Conservation (phyloP, 2,797 vertebrate genomes). For the Falco columbarius region DNA sequence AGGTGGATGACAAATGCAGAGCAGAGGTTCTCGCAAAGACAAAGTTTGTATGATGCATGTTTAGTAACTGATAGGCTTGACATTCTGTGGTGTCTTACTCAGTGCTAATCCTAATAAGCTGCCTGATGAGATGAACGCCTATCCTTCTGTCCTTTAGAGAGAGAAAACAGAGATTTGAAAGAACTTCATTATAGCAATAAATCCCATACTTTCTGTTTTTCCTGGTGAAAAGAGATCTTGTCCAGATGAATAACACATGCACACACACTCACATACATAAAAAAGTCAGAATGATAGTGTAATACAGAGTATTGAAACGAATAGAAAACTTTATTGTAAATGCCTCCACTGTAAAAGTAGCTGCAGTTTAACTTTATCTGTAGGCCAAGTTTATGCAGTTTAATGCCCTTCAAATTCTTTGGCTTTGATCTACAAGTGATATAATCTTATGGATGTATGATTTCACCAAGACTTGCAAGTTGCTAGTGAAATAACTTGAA, state of each 20-base stretch:
- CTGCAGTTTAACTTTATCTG: slow-evolving; percentile 29
- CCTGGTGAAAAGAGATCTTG: slow-evolving; percentile 72
- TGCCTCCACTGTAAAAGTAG: slow-evolving; percentile 25
- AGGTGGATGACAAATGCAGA: slow-evolving; percentile 87
- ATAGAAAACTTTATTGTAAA: slow-evolving; percentile 21
- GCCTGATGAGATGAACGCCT: slow-evolving; percentile 81
- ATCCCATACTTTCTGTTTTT: slow-evolving; percentile 74
- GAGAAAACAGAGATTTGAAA: slow-evolving; percentile 78
- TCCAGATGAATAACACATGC: slow-evolving; percentile 59
- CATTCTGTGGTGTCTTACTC: slow-evolving; percentile 84
- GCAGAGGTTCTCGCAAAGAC: slow-evolving; percentile 85
- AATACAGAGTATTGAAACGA: slow-evolving; percentile 21
- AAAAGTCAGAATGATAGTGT: slow-evolving; percentile 20
- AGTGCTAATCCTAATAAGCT: slow-evolving; percentile 84
- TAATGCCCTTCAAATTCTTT: slow-evolving; percentile 11
- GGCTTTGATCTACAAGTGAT: not conserved
- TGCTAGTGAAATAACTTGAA: not conserved
- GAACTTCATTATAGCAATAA: slow-evolving; percentile 80
- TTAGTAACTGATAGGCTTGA: slow-evolving; percentile 86
- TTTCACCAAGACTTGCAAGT: not conserved
- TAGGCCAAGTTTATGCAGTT: not conserved
- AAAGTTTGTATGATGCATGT: slow-evolving; percentile 86
- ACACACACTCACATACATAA: not conserved
- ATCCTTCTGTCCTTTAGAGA: slow-evolving; percentile 76
- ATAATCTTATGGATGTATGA: not conserved